Conservation (phyloP, 2,888 invertebrate genomes). For the Melanchra persicariae region DNA sequence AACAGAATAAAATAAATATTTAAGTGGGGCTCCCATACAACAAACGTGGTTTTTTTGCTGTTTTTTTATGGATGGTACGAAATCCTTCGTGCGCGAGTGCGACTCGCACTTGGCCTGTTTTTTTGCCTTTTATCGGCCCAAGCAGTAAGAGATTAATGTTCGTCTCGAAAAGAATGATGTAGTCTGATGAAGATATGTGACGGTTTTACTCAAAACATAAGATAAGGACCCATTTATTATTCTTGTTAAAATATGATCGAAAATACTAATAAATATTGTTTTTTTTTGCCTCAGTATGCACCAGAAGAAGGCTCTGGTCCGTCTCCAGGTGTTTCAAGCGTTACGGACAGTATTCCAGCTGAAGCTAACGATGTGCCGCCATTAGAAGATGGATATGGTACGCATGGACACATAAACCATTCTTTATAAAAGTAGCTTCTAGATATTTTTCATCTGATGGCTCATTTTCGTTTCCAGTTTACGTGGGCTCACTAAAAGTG, state of each 20-base stretch:
- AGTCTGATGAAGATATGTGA: too few species aligned
- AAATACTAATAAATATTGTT: neutral
- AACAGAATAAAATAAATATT: too few species aligned
- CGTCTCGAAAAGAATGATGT: too few species aligned
- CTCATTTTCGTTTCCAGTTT: conserved; percentile 76
- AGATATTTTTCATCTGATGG: neutral
- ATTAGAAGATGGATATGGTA: conserved; percentile 86
- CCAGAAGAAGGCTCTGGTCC: conserved; percentile 8
- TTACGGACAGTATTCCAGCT: conserved; percentile 20
- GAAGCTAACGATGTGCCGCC: conserved; percentile 67
- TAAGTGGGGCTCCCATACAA: too few species aligned
- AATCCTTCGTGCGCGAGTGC: too few species aligned
- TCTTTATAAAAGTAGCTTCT: too few species aligned
- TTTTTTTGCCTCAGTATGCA: conserved; percentile 13
- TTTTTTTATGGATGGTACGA: too few species aligned
- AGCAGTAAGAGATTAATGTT: too few species aligned
- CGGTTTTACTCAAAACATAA: too few species aligned
- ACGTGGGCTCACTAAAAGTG: conserved; percentile 91
- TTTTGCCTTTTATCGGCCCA: too few species aligned
- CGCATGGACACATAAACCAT: conserved; percentile 27
- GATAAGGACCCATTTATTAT: neutral
- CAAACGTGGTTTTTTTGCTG: too few species aligned
- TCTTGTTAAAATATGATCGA: neutral
- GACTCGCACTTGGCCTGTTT: too few species aligned
- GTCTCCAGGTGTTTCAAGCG: conserved; percentile 20